Percentiles rank a stretch among this genome's conserved stretches.
phyloP scores from a whole-genome alignment of 2,113 vertebrate genomes.

The Heterotilapia buettikoferi region DNA sequence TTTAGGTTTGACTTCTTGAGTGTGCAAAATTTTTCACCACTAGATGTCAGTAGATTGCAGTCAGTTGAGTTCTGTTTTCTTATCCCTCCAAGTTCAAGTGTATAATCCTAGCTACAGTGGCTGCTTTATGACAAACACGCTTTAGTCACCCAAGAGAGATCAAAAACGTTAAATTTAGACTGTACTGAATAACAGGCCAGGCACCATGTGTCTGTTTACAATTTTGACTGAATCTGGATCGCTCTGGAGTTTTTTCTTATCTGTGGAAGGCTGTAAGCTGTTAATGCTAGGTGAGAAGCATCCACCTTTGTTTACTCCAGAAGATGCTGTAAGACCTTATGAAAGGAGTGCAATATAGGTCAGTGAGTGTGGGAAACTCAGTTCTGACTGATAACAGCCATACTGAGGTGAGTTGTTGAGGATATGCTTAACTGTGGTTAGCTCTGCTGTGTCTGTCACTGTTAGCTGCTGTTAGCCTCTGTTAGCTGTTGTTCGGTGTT shows the following conservation, averaged over 20 bases:
- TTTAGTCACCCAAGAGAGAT: background rate
- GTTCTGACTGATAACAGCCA: background rate
- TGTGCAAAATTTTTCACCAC: background rate
- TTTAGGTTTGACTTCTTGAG: background rate
- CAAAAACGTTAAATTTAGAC: background rate
- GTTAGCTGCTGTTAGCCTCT: background rate
- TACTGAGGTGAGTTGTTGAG: background rate
- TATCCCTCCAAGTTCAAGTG: background rate
- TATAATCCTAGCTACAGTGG: background rate
- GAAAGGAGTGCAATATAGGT: background rate
- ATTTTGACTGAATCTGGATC: background rate
- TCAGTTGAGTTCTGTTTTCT: background rate
- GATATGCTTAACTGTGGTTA: background rate
- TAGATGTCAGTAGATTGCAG: background rate
- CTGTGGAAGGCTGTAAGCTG: background rate
- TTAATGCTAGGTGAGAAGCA: background rate
- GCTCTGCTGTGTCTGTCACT: background rate
- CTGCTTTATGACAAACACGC: background rate
- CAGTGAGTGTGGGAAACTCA: background rate
- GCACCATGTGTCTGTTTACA: background rate
- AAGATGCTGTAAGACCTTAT: background rate
- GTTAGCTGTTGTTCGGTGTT: background rate
- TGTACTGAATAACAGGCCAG: background rate
- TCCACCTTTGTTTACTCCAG: background rate
- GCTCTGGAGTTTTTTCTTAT: background rate